Evolutionary conservation across 1,140 invertebrate species (phyloP).

Genomic region (Anadara kagoshimensis): DNA sequence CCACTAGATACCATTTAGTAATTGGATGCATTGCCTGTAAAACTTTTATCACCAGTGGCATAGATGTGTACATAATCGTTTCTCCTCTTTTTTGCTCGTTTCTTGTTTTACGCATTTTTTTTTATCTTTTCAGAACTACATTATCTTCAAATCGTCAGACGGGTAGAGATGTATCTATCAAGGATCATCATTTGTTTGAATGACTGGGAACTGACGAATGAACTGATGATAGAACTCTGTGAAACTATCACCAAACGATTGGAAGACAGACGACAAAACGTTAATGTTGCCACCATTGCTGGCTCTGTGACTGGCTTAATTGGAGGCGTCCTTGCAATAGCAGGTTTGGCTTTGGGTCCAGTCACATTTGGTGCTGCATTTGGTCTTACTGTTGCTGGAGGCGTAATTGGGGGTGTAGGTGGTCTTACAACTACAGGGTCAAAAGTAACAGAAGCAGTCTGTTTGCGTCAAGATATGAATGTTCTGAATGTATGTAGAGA

Average conservation of each 20-base stretch:
- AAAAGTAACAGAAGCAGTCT: neutral
- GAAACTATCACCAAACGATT: neutral
- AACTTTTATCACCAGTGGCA: too few relatives aligned
- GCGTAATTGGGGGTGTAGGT: neutral
- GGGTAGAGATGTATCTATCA: neutral
- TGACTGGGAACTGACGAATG: neutral
- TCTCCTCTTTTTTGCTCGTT: too few relatives aligned
- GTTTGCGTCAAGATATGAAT: neutral
- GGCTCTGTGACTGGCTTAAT: neutral
- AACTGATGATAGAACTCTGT: neutral
- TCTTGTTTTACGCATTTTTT: too few relatives aligned
- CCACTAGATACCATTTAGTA: too few relatives aligned
- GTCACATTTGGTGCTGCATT: neutral
- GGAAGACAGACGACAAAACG: neutral
- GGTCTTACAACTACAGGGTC: neutral
- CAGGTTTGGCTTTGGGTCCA: neutral
- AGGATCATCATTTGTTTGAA: neutral
- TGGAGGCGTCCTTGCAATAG: neutral
- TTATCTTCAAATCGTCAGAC: neutral
- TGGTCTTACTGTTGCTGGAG: neutral
- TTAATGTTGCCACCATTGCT: constrained; percentile 10
- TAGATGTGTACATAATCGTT: too few relatives aligned
- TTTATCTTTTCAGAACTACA: neutral
- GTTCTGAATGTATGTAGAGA: neutral
- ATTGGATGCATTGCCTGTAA: too few relatives aligned